These are phyloP conservation scores for Catocala sponsa DNA, from an alignment of 2,888 invertebrate species.

Conservation along the genomic window DNA sequence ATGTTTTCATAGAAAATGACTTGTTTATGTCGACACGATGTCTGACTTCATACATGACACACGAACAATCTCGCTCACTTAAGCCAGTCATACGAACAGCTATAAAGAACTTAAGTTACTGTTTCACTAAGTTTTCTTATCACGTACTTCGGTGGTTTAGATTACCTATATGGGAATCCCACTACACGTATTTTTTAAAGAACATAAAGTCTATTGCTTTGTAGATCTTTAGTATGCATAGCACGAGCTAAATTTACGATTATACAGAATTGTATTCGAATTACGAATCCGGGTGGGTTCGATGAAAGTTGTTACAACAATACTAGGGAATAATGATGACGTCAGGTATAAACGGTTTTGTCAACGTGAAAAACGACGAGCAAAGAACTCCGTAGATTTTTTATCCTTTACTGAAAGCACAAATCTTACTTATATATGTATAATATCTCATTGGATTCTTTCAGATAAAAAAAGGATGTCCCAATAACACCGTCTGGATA, in stretches of 20 bases:
- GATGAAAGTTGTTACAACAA: conserved; percentile 36
- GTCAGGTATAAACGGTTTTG: conserved; percentile 15
- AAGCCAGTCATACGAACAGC: conserved; percentile 11
- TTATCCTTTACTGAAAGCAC: too few species aligned
- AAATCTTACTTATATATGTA: too few species aligned
- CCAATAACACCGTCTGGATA: too few species aligned
- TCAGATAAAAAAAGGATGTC: too few species aligned
- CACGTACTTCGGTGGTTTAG: conserved; percentile 80
- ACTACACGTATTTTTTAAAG: conserved; percentile 43
- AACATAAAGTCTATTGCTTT: conserved; percentile 53
- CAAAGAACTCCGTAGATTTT: too few species aligned
- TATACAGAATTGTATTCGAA: conserved; percentile 58
- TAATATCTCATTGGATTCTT: too few species aligned
- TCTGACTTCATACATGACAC: conserved; percentile 20
- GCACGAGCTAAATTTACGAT: conserved; percentile 78
- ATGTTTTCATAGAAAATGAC: conserved; percentile 8
- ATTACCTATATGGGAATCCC: conserved; percentile 79
- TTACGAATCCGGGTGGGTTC: conserved; percentile 59
- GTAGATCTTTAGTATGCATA: conserved; percentile 60
- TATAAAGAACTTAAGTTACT: conserved; percentile 35
- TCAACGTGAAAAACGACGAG: too few species aligned
- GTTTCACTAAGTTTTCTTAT: conserved; percentile 70
- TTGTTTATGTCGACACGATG: conserved; percentile 8
- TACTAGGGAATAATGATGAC: conserved; percentile 28
- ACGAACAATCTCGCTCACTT: conserved; percentile 8